Evolutionary conservation across 2,888 invertebrate species (phyloP).

Genomic region (Polietes domitor): DNA sequence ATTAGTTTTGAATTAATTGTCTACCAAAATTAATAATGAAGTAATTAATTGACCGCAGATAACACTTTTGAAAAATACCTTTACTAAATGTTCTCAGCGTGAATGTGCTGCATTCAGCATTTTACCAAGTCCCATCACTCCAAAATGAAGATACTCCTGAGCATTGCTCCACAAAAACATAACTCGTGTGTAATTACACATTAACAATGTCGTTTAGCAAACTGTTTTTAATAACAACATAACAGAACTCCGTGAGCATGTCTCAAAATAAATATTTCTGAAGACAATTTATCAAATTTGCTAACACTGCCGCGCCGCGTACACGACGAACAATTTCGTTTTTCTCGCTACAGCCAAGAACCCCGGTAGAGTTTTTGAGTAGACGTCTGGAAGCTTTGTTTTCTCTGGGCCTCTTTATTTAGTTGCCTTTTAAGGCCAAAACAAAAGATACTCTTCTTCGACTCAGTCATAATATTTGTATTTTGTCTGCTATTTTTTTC

Average conservation of each 20-base stretch:
- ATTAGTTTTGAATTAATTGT: too few species aligned
- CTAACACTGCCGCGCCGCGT: constrained; percentile 25
- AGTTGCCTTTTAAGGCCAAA: background rate
- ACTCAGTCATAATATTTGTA: background rate
- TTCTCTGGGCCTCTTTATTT: background rate
- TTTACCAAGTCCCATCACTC: too few species aligned
- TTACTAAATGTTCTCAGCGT: too few species aligned
- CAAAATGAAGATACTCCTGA: too few species aligned
- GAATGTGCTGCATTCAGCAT: too few species aligned
- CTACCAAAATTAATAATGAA: too few species aligned
- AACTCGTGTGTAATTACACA: background rate
- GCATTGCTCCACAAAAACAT: too few species aligned
- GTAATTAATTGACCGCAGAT: too few species aligned
- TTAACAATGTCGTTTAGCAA: background rate
- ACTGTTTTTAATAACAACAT: background rate
- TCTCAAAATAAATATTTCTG: constrained; percentile 27
- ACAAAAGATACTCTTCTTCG: background rate
- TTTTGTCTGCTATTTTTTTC: background rate
- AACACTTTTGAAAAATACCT: too few species aligned
- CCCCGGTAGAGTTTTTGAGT: background rate
- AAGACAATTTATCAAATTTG: constrained; percentile 12
- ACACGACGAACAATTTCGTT: background rate
- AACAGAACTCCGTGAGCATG: constrained; percentile 45
- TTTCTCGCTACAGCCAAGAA: background rate
- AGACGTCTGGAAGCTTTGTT: constrained; percentile 15